These are phyloP conservation scores for Ophraella communa DNA, from an alignment of 2,888 invertebrate genomes.

Conservation along the genomic window DNA sequence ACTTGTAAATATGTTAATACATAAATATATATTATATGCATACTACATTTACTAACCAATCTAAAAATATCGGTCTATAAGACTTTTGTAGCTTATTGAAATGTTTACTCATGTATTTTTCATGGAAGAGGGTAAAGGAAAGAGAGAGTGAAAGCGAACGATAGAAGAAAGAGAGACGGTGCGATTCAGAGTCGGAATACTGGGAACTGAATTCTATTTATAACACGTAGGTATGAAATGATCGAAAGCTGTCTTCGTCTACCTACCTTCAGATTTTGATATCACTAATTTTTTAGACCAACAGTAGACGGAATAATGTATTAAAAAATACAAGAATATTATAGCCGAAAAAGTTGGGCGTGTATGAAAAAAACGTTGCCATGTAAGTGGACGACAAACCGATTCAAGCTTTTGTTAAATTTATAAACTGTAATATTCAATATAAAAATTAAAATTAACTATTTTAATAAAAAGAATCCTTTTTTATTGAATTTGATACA, in stretches of 20 bases:
- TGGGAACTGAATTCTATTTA: constrained; percentile 21
- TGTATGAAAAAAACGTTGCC: too few species aligned
- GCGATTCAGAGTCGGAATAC: constrained; percentile 16
- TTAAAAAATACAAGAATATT: too few species aligned
- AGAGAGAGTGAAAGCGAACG: not conserved
- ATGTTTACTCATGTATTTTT: constrained; percentile 36
- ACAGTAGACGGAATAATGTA: too few species aligned
- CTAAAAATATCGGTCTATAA: constrained; percentile 34
- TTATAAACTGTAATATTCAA: too few species aligned
- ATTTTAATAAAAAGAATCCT: constrained; percentile 18
- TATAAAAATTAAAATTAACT: constrained; percentile 1
- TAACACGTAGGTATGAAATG: constrained; percentile 24
- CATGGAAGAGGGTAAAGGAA: constrained; percentile 31
- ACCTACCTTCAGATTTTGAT: constrained; percentile 12
- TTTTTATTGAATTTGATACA: constrained; percentile 24
- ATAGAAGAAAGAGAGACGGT: constrained; percentile 1
- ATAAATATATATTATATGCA: constrained; percentile 12
- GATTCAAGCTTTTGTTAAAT: too few species aligned
- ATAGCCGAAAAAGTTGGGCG: too few species aligned
- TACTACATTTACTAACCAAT: constrained; percentile 29
- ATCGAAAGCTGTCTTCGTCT: constrained; percentile 22
- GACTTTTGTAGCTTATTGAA: constrained; percentile 37
- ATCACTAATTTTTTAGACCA: constrained; percentile 5
- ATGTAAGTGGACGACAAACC: too few species aligned
- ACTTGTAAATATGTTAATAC: constrained; percentile 22